Conservation (phyloP, 2,888 invertebrate genomes). For the Ormia ochracea region DNA sequence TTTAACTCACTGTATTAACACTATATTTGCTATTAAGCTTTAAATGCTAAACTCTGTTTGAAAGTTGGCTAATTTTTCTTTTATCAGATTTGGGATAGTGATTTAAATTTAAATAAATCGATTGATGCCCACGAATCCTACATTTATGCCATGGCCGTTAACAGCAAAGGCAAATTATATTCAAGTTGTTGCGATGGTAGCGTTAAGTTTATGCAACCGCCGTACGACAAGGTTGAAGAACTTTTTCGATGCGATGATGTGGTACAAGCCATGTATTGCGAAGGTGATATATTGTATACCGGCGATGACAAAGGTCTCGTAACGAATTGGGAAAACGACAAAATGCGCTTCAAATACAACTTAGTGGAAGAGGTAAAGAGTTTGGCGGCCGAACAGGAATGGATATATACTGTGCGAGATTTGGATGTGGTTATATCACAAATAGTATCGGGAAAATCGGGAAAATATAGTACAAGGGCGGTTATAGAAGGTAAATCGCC, state of each 20-base stretch:
- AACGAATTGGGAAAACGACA: slow-evolving; percentile 75
- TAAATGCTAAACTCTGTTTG: background rate
- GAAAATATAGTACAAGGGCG: slow-evolving; percentile 74
- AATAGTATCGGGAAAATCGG: slow-evolving; percentile 71
- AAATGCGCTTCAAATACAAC: slow-evolving; percentile 75
- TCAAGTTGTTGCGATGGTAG: slow-evolving; percentile 76
- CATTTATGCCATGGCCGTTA: slow-evolving; percentile 74
- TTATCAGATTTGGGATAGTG: slow-evolving; percentile 74
- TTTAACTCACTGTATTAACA: background rate
- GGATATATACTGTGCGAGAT: slow-evolving; percentile 75
- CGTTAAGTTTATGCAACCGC: slow-evolving; percentile 73
- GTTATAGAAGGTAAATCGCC: slow-evolving; percentile 75
- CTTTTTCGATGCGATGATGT: slow-evolving; percentile 73
- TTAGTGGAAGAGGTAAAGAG: slow-evolving; percentile 76
- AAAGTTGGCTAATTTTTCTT: background rate
- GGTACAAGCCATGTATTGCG: slow-evolving; percentile 74
- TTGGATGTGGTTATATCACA: slow-evolving; percentile 74
- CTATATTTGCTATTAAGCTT: no score
- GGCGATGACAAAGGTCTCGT: slow-evolving; percentile 77
- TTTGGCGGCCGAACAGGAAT: slow-evolving; percentile 71
- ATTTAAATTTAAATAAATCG: slow-evolving; percentile 71
- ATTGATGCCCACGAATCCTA: slow-evolving; percentile 74
- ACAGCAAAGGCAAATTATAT: slow-evolving; percentile 74
- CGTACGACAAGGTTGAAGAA: slow-evolving; percentile 70
- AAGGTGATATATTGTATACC: slow-evolving; percentile 71